Percentiles rank a stretch among this genome's conserved stretches.
Conservation (phyloP, 2,888 invertebrate species). For the Troides helena region DNA sequence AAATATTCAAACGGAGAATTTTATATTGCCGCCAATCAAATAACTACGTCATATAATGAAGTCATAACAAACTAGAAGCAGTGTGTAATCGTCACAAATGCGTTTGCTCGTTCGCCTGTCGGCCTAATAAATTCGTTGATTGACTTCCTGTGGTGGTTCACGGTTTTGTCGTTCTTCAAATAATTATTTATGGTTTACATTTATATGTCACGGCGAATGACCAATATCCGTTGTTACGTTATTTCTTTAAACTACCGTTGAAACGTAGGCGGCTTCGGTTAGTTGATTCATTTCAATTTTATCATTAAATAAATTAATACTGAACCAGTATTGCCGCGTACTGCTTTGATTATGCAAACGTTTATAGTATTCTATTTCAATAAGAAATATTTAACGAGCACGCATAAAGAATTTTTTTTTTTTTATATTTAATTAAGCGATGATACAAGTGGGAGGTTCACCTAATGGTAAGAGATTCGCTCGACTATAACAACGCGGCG, state of each 20-base stretch:
- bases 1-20: conserved; percentile 41
- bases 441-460: too few relatives aligned
- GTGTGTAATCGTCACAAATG: conserved; percentile 35
- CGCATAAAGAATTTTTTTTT: background rate
- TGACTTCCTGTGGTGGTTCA: conserved; percentile 60
- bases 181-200: conserved; percentile 36
- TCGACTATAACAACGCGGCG: too few relatives aligned
- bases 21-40: conserved; percentile 46
- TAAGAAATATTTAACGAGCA: background rate
- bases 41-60: conserved; percentile 33
- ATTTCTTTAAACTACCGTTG: conserved; percentile 13
- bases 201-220: conserved; percentile 33
- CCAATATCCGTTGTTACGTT: conserved; percentile 30
- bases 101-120: conserved; percentile 57
- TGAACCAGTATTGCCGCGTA: conserved; percentile 10
- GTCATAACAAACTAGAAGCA: conserved; percentile 33
- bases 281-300: conserved; percentile 19
- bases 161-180: conserved; percentile 41
- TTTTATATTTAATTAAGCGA: background rate
- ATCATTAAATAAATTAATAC: conserved; percentile 24
- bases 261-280: conserved; percentile 1
- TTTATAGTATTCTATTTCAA: background rate
- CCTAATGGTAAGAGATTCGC: too few relatives aligned
- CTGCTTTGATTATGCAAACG: conserved; percentile 20
- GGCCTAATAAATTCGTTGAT: conserved; percentile 62